Conservation (phyloP, 1,140 invertebrate species). For the Tetramorium parvispinum region DNA sequence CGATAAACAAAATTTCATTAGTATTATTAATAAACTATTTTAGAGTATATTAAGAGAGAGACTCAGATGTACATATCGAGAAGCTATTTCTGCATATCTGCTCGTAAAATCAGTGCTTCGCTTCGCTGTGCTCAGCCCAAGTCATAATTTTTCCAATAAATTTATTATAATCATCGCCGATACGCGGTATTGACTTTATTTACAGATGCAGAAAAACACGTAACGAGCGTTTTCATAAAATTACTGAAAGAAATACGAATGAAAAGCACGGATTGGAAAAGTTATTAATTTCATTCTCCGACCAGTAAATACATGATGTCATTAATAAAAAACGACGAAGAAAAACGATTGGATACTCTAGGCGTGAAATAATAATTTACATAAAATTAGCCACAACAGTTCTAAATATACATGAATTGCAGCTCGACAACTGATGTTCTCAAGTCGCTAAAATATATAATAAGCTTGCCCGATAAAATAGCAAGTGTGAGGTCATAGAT, state of each 20-base stretch:
- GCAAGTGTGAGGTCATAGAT: slow-evolving; percentile 35
- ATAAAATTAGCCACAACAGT: neutral
- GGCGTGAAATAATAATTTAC: neutral
- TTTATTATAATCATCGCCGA: slow-evolving; percentile 15
- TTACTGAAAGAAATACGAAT: neutral
- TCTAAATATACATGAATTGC: slow-evolving; percentile 31
- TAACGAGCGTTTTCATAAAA: neutral
- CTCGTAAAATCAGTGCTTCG: neutral
- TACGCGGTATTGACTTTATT: slow-evolving; percentile 1
- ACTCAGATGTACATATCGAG: neutral
- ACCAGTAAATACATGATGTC: neutral
- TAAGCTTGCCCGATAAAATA: slow-evolving; percentile 28
- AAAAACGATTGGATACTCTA: neutral
- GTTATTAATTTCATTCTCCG: neutral
- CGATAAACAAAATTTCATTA: neutral
- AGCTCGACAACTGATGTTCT: neutral
- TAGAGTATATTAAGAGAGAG: neutral
- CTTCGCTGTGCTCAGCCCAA: neutral
- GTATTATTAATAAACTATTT: neutral
- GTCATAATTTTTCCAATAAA: slow-evolving; percentile 23
- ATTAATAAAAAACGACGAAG: neutral
- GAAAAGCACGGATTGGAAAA: neutral
- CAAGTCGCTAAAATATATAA: slow-evolving; percentile 8
- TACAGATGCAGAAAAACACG: neutral
- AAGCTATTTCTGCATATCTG: slow-evolving; percentile 1